A percentile compares a stretch with the other conserved stretches of the same genome.
Conservation (phyloP, 2,888 invertebrate species). For the Ochropleura plecta region DNA sequence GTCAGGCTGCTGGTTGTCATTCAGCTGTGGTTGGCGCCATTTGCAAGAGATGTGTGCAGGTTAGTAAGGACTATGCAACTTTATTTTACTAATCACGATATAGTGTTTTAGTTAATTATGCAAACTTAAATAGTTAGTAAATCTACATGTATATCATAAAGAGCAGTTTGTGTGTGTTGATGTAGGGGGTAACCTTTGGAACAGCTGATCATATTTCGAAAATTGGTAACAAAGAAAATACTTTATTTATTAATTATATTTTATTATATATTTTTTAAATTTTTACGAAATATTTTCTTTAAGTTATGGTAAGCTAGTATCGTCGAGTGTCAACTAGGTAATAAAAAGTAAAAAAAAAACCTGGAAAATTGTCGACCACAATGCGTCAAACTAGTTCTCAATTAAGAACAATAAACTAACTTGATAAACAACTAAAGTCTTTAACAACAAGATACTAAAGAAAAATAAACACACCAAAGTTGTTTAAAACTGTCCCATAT, state of each 20-base stretch:
- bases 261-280: too few species aligned
- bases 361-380: neutral
- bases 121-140: neutral
- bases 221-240: neutral
- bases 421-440: neutral
- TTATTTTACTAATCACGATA: too few species aligned
- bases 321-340: neutral
- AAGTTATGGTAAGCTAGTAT: neutral
- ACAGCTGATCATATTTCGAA: neutral
- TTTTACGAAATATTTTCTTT: neutral
- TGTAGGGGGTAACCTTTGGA: neutral
- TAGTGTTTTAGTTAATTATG: neutral
- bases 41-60: neutral
- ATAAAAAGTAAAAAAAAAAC: too few species aligned
- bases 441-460: neutral
- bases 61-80: neutral
- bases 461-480: constrained; percentile 41
- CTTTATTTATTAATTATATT: too few species aligned
- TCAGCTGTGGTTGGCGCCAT: constrained; percentile 10
- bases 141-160: too few species aligned
- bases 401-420: neutral
- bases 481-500: constrained; percentile 57
- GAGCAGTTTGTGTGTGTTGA: neutral
- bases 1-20: neutral
- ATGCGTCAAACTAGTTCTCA: neutral